Percentiles rank a stretch among this genome's conserved stretches.
Evolutionary conservation across 2,797 vertebrate genomes (phyloP).

Genomic region (Microctenopoma stevenorrisi): DNA sequence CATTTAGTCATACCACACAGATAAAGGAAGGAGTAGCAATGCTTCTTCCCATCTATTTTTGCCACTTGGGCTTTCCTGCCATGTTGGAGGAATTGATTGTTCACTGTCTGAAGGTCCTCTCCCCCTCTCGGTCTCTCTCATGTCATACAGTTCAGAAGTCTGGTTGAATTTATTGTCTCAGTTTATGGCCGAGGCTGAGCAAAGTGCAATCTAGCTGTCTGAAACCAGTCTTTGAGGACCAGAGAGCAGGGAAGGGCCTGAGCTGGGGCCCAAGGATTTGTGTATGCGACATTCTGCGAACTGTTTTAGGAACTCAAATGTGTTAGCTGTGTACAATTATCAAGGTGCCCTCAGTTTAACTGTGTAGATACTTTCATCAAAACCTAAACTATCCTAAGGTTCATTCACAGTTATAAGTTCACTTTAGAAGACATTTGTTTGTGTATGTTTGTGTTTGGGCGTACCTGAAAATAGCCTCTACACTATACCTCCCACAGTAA

Average conservation of each 20-base stretch:
- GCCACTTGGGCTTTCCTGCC: conserved; percentile 61
- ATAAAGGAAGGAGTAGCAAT: conserved; percentile 24
- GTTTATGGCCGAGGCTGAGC: conserved; percentile 79
- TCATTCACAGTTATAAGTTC: neutral
- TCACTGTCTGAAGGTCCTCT: conserved; percentile 78
- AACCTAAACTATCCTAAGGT: neutral
- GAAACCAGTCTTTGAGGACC: conserved; percentile 63
- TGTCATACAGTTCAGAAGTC: conserved; percentile 76
- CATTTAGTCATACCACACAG: conserved; percentile 45
- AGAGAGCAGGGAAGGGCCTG: conserved; percentile 41
- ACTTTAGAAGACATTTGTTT: conserved; percentile 28
- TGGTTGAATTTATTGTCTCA: conserved; percentile 77
- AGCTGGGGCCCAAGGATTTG: conserved; percentile 9
- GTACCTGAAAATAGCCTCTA: conserved; percentile 68
- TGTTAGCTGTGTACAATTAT: conserved; percentile 8
- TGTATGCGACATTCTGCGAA: conserved; percentile 13
- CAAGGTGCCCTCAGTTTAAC: conserved; percentile 10
- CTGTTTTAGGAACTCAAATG: neutral
- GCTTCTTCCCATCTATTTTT: conserved; percentile 29
- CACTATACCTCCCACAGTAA: conserved; percentile 75
- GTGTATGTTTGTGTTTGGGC: conserved; percentile 30
- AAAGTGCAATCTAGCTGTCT: conserved; percentile 79
- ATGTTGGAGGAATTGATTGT: conserved; percentile 79
- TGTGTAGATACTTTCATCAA: neutral
- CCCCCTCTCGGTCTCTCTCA: conserved; percentile 45